Base-by-base conservation (phyloP, 2,113 vertebrate genomes). In the Hippocampus comes region DNA sequence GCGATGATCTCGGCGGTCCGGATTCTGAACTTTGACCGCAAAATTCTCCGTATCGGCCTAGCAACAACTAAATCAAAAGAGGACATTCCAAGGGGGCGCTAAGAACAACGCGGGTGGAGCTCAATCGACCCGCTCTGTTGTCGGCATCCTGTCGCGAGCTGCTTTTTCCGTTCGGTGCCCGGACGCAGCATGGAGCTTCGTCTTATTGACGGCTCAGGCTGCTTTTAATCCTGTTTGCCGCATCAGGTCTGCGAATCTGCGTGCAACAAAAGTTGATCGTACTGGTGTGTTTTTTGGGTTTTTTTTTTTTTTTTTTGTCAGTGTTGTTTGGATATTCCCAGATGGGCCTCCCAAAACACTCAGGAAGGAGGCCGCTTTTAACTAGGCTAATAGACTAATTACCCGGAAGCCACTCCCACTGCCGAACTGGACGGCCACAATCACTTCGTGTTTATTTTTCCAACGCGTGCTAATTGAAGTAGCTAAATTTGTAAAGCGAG, bases 321-420 rank as follows among this genome's bases (percentile, higher is more conserved):
- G 5, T 73, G 14, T 68, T 43, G 64, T 76, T 81, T 78, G 71
- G 71, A 67, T 84, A 85, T 86, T 82, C 85, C 82, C 85, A 82
- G 75, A 67, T 78, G 84, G 77, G 81, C 23, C 60, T 71, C 20
- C 66, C 71, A 27, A 76, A 87, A 85, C 82, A 81, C 73, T 78
- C 75, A 75, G 67, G 77, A 71, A 81, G 82, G 81, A 83, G 76
- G 73, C 60, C 18, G 0, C 42, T 17, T 76, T 63, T 77, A 87
- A 86, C 76, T 87, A 82, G 84, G 83, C 82, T 87, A 89, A 88
- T 84, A 74, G 77, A 82, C 72, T 85, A 86, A 87, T 89, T 86
- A 88, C 78, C 72, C 49, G 4, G 3, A 83, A 84, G 56, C 71
- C 61, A 63, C 61, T 72, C 1, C 70, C 69, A 75, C n/a, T 68